Conservation (phyloP, 2,888 invertebrate species). For the Dermolepida albohirtum region DNA sequence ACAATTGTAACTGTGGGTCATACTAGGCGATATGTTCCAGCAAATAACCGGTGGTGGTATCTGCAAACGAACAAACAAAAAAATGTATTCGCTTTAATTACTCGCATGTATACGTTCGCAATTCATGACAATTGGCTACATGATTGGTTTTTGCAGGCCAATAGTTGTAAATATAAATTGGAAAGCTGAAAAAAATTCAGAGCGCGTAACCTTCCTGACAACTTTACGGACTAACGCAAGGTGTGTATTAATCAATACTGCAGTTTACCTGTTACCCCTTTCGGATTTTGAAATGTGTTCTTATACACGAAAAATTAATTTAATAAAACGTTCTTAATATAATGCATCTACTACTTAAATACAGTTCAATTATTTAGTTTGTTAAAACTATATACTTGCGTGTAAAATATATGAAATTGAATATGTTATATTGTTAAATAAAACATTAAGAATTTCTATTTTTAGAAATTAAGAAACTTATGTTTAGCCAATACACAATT, state of each 20-base stretch:
- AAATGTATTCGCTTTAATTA: constrained; percentile 29
- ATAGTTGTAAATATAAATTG: constrained; percentile 17
- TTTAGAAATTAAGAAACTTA: no score
- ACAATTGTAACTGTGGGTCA: constrained; percentile 71
- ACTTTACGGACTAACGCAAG: constrained; percentile 23
- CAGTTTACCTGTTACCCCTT: not conserved
- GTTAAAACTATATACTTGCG: no score
- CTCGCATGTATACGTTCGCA: constrained; percentile 14
- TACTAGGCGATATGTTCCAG: constrained; percentile 73
- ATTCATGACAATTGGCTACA: constrained; percentile 27
- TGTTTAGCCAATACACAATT: no score
- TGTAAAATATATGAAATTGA: no score
- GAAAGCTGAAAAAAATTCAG: constrained; percentile 22
- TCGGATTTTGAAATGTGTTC: no score
- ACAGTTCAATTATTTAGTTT: no score
- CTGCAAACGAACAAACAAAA: constrained; percentile 56
- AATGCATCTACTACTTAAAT: no score
- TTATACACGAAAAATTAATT: no score
- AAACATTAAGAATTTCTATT: no score
- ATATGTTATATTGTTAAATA: no score
- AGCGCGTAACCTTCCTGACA: not conserved
- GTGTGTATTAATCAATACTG: constrained; percentile 37
- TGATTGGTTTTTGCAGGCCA: constrained; percentile 21
- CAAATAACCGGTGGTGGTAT: constrained; percentile 69
- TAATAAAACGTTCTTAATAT: no score